Percentiles rank a stretch among this genome's conserved stretches.
phyloP scores from a whole-genome alignment of 2,113 vertebrate species.

The Rhodinocichla rosea region DNA sequence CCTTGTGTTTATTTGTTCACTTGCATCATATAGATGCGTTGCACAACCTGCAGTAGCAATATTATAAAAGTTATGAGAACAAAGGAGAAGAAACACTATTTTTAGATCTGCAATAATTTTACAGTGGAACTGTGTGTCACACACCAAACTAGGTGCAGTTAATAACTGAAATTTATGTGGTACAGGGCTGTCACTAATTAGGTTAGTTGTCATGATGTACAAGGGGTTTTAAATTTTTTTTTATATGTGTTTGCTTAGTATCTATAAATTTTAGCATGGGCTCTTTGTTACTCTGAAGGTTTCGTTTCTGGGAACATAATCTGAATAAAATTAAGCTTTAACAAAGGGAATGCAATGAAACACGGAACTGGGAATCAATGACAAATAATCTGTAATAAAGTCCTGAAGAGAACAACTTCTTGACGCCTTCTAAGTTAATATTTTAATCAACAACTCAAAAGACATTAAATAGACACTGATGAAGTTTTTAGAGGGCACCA shows the following conservation, averaged over 20 bases:
- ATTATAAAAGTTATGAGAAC: background rate
- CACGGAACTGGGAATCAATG: accelerated
- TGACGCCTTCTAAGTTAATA: background rate
- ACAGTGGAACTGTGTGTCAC: background rate
- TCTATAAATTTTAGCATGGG: background rate
- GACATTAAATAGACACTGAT: background rate
- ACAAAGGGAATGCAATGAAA: background rate
- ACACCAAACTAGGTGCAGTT: background rate
- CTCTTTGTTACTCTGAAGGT: background rate
- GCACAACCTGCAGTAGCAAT: background rate
- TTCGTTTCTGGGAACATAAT: background rate
- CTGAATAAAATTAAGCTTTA: background rate
- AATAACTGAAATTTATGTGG: background rate
- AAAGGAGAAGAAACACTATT: background rate
- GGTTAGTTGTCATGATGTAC: background rate
- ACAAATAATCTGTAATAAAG: background rate
- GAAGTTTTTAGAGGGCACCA: background rate
- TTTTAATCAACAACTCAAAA: background rate
- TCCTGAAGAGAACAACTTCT: background rate
- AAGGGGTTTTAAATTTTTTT: accelerated
- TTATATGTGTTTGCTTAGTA: background rate
- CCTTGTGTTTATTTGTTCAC: background rate
- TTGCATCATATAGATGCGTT: background rate
- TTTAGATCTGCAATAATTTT: background rate
- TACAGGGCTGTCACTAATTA: background rate